Percentiles rank a stretch among this genome's conserved stretches.
These are phyloP conservation scores for Cranoglanis bouderius DNA, from an alignment of 2,113 vertebrate genomes.

Conservation along the genomic window DNA sequence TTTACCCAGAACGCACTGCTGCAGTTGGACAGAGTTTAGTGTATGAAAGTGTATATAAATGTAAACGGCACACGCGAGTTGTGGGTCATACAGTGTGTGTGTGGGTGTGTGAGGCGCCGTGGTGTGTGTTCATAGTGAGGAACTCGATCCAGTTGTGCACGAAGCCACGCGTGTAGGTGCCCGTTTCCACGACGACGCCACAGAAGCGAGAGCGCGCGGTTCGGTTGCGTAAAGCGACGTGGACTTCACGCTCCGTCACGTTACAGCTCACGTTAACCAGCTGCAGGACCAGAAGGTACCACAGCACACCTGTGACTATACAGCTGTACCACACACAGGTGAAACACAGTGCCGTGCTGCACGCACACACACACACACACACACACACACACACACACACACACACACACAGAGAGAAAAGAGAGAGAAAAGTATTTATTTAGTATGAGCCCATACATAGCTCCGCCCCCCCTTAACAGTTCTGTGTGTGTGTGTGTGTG, in stretches of 20 bases:
- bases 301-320: conserved; percentile 85
- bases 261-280: conserved; percentile 94
- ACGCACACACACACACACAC: conserved; percentile 41
- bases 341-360: conserved; percentile 89
- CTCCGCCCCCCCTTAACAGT: not conserved
- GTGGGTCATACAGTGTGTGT: conserved; percentile 79
- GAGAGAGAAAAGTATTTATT: not conserved
- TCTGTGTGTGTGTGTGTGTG: conserved; percentile 1
- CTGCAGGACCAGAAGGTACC: conserved; percentile 89
- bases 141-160: conserved; percentile 89
- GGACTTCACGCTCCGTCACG: conserved; percentile 90
- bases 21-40: not conserved
- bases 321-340: conserved; percentile 95
- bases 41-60: not conserved
- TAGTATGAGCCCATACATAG: not conserved
- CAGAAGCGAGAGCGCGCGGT: conserved; percentile 77
- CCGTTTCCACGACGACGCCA: conserved; percentile 87
- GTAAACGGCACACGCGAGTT: not conserved
- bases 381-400: conserved; percentile 39
- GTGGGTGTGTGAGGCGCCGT: conserved; percentile 54
- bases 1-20: conserved; percentile 11
- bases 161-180: conserved; percentile 82
- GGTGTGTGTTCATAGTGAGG: conserved; percentile 71
- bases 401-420: not conserved
- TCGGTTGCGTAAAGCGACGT: conserved; percentile 83